Percentiles rank a stretch among this genome's conserved stretches.
Conservation (phyloP, 2,113 vertebrate genomes). For the Chlorodrepanis virens region DNA sequence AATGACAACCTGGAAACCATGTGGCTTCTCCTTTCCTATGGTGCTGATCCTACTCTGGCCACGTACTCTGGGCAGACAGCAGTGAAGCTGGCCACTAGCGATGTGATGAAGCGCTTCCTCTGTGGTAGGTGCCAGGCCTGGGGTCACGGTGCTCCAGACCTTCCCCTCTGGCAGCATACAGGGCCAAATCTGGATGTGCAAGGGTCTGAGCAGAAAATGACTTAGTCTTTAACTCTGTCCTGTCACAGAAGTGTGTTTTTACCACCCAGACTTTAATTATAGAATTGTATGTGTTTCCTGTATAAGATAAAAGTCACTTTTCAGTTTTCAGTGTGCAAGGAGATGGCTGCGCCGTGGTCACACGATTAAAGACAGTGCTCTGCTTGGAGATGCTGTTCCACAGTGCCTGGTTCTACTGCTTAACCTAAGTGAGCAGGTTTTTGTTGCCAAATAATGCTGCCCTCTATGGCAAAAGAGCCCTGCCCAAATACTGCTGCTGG, state of each 20-base stretch:
- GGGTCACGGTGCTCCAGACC: not conserved
- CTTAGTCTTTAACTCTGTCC: not conserved
- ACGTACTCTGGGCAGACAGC: slow-evolving; percentile 97
- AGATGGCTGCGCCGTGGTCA: not conserved
- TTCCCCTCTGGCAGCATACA: not conserved
- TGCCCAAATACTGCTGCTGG: not conserved
- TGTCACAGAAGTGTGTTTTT: not conserved
- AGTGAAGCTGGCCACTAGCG: slow-evolving; percentile 91
- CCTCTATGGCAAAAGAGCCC: not conserved
- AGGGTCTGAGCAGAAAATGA: not conserved
- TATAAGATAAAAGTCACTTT: not conserved
- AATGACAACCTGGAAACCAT: slow-evolving; percentile 96
- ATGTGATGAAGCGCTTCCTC: slow-evolving; percentile 91
- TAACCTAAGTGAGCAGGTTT: not conserved
- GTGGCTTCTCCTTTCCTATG: slow-evolving; percentile 94
- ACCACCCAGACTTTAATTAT: not conserved
- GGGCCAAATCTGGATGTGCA: not conserved
- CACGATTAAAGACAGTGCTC: not conserved
- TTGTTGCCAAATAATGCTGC: not conserved
- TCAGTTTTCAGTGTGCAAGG: not conserved
- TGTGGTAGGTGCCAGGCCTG: slow-evolving; percentile 74
- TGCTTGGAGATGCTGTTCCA: not conserved
- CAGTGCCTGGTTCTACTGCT: not conserved
- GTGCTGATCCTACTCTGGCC: slow-evolving; percentile 94
- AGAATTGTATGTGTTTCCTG: not conserved